Percentiles rank a stretch among this genome's conserved stretches.
Evolutionary conservation across 2,113 vertebrate genomes (phyloP).

Genomic region (Catagonus wagneri): DNA sequence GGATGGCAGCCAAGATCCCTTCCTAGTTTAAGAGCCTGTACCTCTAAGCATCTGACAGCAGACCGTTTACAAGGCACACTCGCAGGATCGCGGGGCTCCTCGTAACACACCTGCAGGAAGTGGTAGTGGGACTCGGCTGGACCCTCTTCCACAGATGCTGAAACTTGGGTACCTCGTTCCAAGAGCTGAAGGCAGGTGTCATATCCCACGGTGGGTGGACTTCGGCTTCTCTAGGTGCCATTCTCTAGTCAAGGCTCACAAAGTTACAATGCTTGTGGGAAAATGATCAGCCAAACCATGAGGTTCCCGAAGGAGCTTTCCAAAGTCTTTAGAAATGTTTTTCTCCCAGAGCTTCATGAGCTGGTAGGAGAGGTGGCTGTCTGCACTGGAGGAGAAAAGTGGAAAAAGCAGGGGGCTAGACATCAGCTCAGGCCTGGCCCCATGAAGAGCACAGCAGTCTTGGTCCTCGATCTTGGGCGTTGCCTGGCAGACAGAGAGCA

Average conservation of each 20-base stretch:
- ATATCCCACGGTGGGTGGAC: not conserved
- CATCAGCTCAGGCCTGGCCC: not conserved
- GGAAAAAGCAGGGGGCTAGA: not conserved
- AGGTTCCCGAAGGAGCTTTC: too few relatives aligned
- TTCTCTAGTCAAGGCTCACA: not conserved
- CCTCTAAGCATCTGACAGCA: not conserved
- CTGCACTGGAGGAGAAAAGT: not conserved
- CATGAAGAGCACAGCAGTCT: not conserved
- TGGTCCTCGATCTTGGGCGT: too few relatives aligned
- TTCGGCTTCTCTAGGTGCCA: not conserved
- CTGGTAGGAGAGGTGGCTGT: not conserved
- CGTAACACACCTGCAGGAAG: not conserved
- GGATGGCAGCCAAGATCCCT: not conserved
- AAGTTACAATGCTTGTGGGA: not conserved
- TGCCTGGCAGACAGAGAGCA: not conserved
- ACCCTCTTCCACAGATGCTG: not conserved
- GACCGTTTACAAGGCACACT: not conserved
- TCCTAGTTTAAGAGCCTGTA: not conserved
- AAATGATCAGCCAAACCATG: not conserved
- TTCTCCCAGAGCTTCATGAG: not conserved
- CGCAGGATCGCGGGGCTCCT: not conserved
- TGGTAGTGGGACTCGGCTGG: not conserved
- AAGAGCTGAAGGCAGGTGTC: not conserved
- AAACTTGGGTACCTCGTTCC: not conserved
- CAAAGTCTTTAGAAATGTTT: not conserved